Conservation (phyloP, 2,797 vertebrate genomes). For the Coccyzus lansbergi region DNA sequence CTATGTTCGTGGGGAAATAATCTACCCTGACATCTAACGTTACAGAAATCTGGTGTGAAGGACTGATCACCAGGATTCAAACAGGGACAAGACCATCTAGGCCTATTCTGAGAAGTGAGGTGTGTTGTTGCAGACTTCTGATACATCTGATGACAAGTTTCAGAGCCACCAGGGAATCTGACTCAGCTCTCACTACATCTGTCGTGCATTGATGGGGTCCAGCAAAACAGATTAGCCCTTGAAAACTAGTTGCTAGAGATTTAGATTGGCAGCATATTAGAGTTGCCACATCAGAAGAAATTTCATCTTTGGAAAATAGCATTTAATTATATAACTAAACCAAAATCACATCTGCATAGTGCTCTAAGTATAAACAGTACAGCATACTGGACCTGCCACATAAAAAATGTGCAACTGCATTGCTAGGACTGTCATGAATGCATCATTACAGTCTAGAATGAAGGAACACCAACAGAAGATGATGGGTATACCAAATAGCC, state of each 20-base stretch:
- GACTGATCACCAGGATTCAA: not conserved
- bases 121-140: not conserved
- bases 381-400: rapidly evolving
- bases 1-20: not conserved
- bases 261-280: not conserved
- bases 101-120: not conserved
- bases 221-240: slow-evolving; percentile 12
- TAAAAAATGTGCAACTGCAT: not conserved
- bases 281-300: not conserved
- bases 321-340: not conserved
- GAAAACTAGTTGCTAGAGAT: not conserved
- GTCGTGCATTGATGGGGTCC: not conserved
- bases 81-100: not conserved
- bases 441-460: not conserved
- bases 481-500: not conserved
- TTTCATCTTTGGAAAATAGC: not conserved
- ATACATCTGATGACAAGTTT: slow-evolving; percentile 49
- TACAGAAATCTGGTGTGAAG: not conserved
- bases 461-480: not conserved
- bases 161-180: slow-evolving; percentile 31
- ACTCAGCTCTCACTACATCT: slow-evolving; percentile 59
- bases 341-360: not conserved
- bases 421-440: not conserved
- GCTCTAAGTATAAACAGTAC: not conserved
- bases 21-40: not conserved